Conservation (phyloP, 1,140 invertebrate species). For the Arion vulgaris region DNA sequence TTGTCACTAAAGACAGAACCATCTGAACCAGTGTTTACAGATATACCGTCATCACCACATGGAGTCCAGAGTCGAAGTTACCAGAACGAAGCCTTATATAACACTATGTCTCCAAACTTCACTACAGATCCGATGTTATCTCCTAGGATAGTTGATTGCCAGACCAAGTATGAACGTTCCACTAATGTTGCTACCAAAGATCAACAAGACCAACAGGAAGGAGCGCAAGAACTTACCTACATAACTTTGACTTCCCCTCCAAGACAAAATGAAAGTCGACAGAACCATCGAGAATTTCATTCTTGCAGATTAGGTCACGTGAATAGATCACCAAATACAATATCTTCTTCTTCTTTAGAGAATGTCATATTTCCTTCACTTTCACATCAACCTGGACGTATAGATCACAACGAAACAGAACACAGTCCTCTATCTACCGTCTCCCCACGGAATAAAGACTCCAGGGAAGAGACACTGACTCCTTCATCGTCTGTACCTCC, state of each 20-base stretch:
- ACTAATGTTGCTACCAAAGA: neutral
- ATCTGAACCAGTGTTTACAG: neutral
- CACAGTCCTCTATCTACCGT: neutral
- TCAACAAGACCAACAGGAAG: neutral
- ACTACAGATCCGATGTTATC: neutral
- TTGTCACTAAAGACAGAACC: slow-evolving; percentile 7
- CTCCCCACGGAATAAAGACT: neutral
- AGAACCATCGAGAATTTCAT: slow-evolving; percentile 1
- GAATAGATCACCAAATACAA: neutral
- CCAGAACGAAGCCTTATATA: neutral
- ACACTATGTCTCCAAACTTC: neutral
- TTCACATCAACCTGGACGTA: neutral
- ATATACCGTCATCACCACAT: neutral
- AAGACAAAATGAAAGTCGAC: neutral
- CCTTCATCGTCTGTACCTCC: slow-evolving; percentile 1
- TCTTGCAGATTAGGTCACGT: slow-evolving; percentile 18
- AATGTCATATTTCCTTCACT: slow-evolving; percentile 2
- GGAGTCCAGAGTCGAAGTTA: neutral
- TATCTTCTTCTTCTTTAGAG: slow-evolving; percentile 25
- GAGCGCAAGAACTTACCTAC: slow-evolving; percentile 12
- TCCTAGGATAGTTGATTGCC: neutral
- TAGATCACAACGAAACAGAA: neutral
- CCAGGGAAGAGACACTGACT: neutral
- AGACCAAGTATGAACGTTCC: neutral
- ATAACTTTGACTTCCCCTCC: slow-evolving; percentile 20